phyloP scores from a whole-genome alignment of 2,888 invertebrate species.

The Morpho deidamia region DNA sequence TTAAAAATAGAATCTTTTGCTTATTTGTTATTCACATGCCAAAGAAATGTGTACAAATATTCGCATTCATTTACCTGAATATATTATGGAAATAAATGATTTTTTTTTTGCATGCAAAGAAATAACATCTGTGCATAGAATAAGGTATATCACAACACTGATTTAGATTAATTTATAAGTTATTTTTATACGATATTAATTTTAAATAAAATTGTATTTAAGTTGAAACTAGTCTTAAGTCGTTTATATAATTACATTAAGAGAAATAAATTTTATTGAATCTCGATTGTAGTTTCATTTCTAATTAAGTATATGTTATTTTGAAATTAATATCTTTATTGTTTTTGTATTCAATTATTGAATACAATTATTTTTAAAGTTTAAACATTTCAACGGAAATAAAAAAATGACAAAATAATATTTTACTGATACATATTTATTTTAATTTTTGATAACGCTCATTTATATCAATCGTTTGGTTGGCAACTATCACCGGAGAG shows the following conservation, averaged over 20 bases:
- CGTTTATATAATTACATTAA: conserved; percentile 47
- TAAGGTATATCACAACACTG: conserved; percentile 24
- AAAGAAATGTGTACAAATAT: conserved; percentile 64
- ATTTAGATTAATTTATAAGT: conserved; percentile 46
- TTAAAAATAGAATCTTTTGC: conserved; percentile 14
- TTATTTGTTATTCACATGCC: conserved; percentile 35
- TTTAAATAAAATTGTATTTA: conserved; percentile 24
- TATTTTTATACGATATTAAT: conserved; percentile 29
- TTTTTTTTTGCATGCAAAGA: conserved; percentile 58
- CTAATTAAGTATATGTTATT: not conserved
- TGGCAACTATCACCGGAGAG: too few species aligned
- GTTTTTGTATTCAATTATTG: too few species aligned
- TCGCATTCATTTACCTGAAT: conserved; percentile 35
- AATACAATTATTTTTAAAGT: too few species aligned
- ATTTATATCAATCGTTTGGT: too few species aligned
- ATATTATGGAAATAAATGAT: conserved; percentile 33
- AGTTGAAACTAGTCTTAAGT: conserved; percentile 62
- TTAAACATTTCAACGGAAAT: too few species aligned
- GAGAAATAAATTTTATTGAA: conserved; percentile 29
- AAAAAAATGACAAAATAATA: too few species aligned
- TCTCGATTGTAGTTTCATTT: conserved; percentile 20
- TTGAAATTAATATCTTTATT: too few species aligned
- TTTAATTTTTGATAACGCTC: too few species aligned
- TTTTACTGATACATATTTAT: too few species aligned
- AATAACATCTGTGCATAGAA: conserved; percentile 31